phyloP scores from a whole-genome alignment of 2,797 vertebrate species.

The Nasua narica region DNA sequence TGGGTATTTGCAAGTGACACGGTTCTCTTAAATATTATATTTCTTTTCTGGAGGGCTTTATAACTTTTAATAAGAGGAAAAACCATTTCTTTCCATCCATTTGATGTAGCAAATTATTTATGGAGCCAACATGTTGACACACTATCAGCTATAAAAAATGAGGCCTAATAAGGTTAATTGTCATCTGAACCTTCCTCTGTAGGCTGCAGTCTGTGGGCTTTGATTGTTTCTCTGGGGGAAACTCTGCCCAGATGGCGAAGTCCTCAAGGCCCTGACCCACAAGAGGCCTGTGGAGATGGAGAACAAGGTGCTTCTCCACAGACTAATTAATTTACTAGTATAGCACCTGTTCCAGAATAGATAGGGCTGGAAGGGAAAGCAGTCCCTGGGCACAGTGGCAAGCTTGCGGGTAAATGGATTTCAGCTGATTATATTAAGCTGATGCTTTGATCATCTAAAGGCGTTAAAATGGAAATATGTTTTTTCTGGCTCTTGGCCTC shows the following conservation, averaged over 20 bases:
- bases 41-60: slow-evolving; percentile 68
- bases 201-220: slow-evolving; percentile 88
- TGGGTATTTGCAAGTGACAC: slow-evolving; percentile 4
- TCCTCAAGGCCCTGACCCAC: slow-evolving; percentile 93
- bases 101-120: slow-evolving; percentile 85
- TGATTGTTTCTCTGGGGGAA: slow-evolving; percentile 92
- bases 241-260: slow-evolving; percentile 96
- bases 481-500: slow-evolving; percentile 90
- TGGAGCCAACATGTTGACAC: slow-evolving; percentile 85
- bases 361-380: slow-evolving; percentile 91
- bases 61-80: slow-evolving; percentile 64
- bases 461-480: slow-evolving; percentile 98
- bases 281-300: slow-evolving; percentile 91
- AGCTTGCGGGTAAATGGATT: slow-evolving; percentile 94
- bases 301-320: slow-evolving; percentile 97
- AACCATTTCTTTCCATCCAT: slow-evolving; percentile 71
- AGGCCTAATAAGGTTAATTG: slow-evolving; percentile 99
- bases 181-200: slow-evolving; percentile 94
- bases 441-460: slow-evolving; percentile 98
- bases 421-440: slow-evolving; percentile 99
- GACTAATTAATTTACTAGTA: slow-evolving; percentile 99
- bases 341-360: slow-evolving; percentile 99
- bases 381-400: slow-evolving; percentile 89
- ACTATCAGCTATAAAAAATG: slow-evolving; percentile 84
- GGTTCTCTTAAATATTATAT: slow-evolving; percentile 53